Evolutionary conservation across 1,140 invertebrate species (phyloP), one percentile per base, ranked within the genome.

Genomic region (Achroia grisella): DNA sequence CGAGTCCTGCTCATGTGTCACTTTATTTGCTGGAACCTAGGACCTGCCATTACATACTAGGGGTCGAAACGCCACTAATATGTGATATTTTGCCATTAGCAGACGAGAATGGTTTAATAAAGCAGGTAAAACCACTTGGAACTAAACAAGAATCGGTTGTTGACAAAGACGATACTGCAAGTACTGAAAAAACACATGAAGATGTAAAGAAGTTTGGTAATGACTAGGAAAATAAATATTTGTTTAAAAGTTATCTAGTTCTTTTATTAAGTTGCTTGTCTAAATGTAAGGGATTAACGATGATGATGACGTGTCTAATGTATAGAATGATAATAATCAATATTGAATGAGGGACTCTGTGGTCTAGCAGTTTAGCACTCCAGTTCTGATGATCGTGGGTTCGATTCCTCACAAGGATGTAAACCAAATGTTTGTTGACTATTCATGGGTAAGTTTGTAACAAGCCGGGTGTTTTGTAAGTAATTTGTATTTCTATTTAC

Each of bases 1-100:
- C 88, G 0, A 91, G 89, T 64, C 89, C 91, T 10, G 92, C 92
- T 8, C 91, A 94, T 52, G 93, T 98, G 0, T 93, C 95, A 0
- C 84, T 98, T 30, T 97, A 95, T 77, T 84, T 98, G 10, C 68
- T 97, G 8, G 97, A 98, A 70, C 97, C 96, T 9, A 91, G 92
- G 76, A 93, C 93, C 10, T 98, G 97, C 71, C 93, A 97, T 81
- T 98, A 98, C 61, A 92, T 97, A 44, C 75, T 98, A 12, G 94
- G 94, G 10, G 94, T 98, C 0, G 97, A 98, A 78, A 97, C 96
- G 2, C 90, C 93, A 0, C 73, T 97, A 0, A 92, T 99, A 48
- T 98, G 97, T 87, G 90, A 94, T 64, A 91, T 98, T 42, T 76
- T 98, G 31, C 89, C 91, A 8, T 85, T 89, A 45, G 92, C 92